phyloP scores from a whole-genome alignment of 2,888 invertebrate species.

The Hermaeophaga mercurialis region DNA sequence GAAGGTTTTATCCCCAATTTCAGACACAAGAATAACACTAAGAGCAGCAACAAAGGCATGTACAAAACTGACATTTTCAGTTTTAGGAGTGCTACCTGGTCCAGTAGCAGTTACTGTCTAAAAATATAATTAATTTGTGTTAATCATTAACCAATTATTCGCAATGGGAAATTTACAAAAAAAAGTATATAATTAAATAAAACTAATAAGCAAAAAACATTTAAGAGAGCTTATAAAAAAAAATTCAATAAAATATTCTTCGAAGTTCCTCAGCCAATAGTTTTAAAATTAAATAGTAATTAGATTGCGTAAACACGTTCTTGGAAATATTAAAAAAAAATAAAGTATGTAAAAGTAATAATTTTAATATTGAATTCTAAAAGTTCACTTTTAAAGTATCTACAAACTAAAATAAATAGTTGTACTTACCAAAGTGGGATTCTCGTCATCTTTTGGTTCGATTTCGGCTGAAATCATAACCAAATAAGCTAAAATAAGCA shows the following conservation, averaged over 20 bases:
- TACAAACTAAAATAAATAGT: neutral
- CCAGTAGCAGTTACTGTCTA: conserved; percentile 15
- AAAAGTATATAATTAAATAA: neutral
- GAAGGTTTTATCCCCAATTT: conserved; percentile 98
- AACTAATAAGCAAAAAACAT: neutral
- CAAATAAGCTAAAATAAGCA: neutral
- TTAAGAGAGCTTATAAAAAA: no score
- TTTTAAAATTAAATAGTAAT: no score
- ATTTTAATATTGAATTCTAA: conserved; percentile 4
- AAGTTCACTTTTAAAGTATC: no score
- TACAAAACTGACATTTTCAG: conserved; percentile 74
- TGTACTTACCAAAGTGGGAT: conserved; percentile 34
- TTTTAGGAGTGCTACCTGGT: conserved; percentile 19
- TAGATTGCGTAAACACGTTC: no score
- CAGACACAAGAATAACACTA: conserved; percentile 96
- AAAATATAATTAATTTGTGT: neutral
- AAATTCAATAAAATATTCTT: no score
- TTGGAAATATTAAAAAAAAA: no score
- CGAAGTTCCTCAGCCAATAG: no score
- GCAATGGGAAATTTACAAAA: no score
- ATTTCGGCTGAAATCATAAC: conserved; percentile 16
- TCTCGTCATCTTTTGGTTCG: conserved; percentile 35
- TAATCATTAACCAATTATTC: no score
- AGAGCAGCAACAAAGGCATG: conserved; percentile 95
- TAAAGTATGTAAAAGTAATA: no score